Conservation (phyloP, 1,140 invertebrate genomes). For the Ceratoteleas bidentatus region DNA sequence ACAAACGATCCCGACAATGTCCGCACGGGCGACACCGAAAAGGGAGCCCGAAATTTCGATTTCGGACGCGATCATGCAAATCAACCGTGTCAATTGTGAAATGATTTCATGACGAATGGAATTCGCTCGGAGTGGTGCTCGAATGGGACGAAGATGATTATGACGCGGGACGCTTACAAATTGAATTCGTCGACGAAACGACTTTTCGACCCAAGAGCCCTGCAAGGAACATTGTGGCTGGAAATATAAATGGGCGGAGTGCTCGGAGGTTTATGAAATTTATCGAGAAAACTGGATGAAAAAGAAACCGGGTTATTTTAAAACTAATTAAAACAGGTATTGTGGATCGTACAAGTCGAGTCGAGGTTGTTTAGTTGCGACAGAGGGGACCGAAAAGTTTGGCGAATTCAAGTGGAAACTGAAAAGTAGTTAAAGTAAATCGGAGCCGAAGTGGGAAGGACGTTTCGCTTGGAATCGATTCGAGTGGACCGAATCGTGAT, state of each 20-base stretch:
- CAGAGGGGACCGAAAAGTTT: conserved; percentile 22
- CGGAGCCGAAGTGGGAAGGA: conserved; percentile 12
- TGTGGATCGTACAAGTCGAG: conserved; percentile 19
- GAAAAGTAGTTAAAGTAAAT: conserved; percentile 27
- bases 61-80: conserved; percentile 29
- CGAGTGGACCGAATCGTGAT: background rate
- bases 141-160: conserved; percentile 2
- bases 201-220: no score
- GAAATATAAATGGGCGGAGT: no score
- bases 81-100: conserved; percentile 9
- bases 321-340: conserved; percentile 19
- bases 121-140: background rate
- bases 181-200: no score
- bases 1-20: conserved; percentile 9
- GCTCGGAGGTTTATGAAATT: no score
- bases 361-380: conserved; percentile 21
- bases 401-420: conserved; percentile 25
- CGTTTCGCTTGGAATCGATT: conserved; percentile 23
- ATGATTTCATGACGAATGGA: conserved; percentile 15
- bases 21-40: conserved; percentile 10
- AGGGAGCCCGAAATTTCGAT: conserved; percentile 30
- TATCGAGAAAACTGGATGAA: no score
- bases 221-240: no score
- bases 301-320: background rate
- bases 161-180: background rate